phyloP scores from a whole-genome alignment of 2,888 invertebrate species.

The Coenonympha arcania region DNA sequence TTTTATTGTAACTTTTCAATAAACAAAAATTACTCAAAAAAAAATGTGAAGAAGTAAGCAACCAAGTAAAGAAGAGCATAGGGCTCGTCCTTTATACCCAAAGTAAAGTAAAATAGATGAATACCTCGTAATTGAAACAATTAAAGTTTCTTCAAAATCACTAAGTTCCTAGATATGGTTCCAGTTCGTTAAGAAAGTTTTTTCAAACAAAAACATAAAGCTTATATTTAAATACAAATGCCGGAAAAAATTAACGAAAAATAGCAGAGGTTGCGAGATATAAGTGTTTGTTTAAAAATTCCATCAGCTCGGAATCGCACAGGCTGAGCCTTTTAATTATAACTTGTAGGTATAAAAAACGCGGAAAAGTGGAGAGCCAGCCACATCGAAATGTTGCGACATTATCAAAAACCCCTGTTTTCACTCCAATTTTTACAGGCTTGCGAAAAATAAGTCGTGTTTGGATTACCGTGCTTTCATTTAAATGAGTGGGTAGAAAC shows the following conservation, averaged over 20 bases:
- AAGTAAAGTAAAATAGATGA: no score
- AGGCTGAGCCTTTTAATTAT: constrained; percentile 27
- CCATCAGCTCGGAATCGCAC: constrained; percentile 25
- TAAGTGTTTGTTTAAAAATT: constrained; percentile 26
- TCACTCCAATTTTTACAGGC: constrained; percentile 7
- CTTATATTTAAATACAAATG: no score
- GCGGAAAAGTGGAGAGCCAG: not conserved
- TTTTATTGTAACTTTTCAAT: no score
- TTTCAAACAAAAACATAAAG: no score
- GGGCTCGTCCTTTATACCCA: no score
- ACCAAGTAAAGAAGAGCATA: no score
- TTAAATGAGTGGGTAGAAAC: not conserved
- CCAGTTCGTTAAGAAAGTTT: no score
- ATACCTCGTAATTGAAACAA: no score
- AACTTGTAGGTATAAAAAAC: constrained; percentile 21
- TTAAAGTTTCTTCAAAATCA: no score
- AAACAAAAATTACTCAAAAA: no score
- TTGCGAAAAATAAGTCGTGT: not conserved
- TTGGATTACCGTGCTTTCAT: not conserved
- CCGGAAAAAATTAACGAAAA: constrained; percentile 6
- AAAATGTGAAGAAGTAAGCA: no score
- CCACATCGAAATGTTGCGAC: constrained; percentile 5
- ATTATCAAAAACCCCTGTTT: constrained; percentile 11
- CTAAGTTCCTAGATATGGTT: no score
- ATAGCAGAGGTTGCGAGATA: constrained; percentile 5